Conservation (phyloP, 2,888 invertebrate species). For the Tridacna crocea region DNA sequence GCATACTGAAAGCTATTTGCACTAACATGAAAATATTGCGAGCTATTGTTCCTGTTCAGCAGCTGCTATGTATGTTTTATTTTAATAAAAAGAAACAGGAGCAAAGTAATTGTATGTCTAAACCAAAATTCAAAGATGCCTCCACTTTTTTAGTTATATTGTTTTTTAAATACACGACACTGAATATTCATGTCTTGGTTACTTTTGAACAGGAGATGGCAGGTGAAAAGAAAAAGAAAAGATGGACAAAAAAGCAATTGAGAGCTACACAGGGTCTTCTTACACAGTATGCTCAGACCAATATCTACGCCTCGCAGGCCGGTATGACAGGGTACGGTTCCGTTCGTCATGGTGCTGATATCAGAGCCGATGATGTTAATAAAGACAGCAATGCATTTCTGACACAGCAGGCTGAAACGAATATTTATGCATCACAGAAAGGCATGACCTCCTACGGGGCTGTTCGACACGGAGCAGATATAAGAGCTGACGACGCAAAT, state of each 20-base stretch:
- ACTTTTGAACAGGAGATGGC: slow-evolving; percentile 54
- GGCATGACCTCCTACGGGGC: slow-evolving; percentile 80
- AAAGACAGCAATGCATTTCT: slow-evolving; percentile 25
- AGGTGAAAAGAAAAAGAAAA: slow-evolving; percentile 57
- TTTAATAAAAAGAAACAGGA: background rate
- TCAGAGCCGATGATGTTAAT: slow-evolving; percentile 74
- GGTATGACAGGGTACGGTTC: slow-evolving; percentile 70
- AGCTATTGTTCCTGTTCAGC: slow-evolving; percentile 20
- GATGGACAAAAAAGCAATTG: slow-evolving; percentile 58
- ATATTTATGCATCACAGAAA: slow-evolving; percentile 81
- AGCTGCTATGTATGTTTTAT: slow-evolving; percentile 29
- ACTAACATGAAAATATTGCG: slow-evolving; percentile 9
- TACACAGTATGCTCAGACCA: slow-evolving; percentile 45
- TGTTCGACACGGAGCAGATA: slow-evolving; percentile 82
- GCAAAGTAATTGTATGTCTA: no score
- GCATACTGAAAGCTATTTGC: background rate
- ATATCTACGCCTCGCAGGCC: slow-evolving; percentile 50
- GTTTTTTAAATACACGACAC: no score
- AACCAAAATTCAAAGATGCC: no score
- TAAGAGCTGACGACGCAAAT: slow-evolving; percentile 77
- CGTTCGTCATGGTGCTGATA: slow-evolving; percentile 62
- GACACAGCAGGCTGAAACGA: slow-evolving; percentile 79
- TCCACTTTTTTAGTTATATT: no score
- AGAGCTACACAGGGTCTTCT: slow-evolving; percentile 52
- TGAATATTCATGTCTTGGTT: slow-evolving; percentile 22